These are phyloP conservation scores for Meloidogyne hapla DNA, from an alignment of 1,140 invertebrate genomes.

Conservation along the genomic window DNA sequence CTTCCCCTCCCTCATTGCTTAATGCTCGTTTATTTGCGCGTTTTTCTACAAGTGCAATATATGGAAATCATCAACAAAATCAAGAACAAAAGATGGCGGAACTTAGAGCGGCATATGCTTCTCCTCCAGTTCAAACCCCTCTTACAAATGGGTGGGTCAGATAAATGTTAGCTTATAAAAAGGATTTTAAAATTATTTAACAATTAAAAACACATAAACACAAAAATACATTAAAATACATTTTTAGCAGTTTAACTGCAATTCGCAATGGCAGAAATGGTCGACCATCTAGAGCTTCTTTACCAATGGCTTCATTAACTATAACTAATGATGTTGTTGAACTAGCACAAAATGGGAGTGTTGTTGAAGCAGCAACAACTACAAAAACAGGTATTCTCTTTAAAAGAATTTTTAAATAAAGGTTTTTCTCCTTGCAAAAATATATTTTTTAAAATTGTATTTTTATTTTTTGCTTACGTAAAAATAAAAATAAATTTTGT, in stretches of 20 bases:
- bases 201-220: neutral
- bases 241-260: conserved; percentile 5
- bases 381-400: neutral
- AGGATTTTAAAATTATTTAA: too few species aligned
- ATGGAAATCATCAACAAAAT: conserved; percentile 9
- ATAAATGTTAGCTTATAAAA: conserved; percentile 3
- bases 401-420: too few species aligned
- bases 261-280: neutral
- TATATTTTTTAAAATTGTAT: too few species aligned
- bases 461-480: too few species aligned
- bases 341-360: neutral
- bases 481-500: too few species aligned
- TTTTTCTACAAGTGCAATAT: conserved; percentile 5
- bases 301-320: neutral
- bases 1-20: neutral
- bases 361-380: neutral
- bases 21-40: conserved; percentile 11
- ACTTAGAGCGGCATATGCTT: conserved; percentile 18
- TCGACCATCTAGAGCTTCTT: neutral
- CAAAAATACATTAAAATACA: neutral
- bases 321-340: neutral
- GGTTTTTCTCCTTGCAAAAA: too few species aligned
- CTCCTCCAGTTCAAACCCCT: neutral
- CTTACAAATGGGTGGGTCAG: neutral
- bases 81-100: conserved; percentile 21